These are phyloP conservation scores for Galagoides demidoff DNA, from an alignment of 2,797 vertebrate genomes.

Conservation along the genomic window DNA sequence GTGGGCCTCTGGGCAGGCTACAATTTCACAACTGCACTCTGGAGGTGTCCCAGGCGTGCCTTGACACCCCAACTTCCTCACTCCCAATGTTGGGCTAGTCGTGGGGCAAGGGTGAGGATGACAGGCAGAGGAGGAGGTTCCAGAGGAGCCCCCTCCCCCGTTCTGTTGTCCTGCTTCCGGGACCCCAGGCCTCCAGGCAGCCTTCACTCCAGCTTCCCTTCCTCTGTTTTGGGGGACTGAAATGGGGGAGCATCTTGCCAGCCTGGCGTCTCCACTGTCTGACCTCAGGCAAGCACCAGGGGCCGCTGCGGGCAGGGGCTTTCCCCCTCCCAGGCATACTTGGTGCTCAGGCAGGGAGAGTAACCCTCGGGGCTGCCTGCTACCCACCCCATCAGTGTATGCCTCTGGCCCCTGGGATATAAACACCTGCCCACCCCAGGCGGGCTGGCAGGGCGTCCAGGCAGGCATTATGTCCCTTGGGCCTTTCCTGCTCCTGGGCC, in stretches of 20 bases:
- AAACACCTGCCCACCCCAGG: accelerated
- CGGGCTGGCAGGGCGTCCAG: neutral
- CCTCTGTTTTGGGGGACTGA: neutral
- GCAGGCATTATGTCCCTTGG: neutral
- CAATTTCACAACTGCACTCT: neutral
- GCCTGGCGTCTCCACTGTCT: neutral
- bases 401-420: too few relatives aligned
- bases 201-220: neutral
- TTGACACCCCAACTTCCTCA: neutral
- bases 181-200: neutral
- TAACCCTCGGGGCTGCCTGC: neutral
- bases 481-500: neutral
- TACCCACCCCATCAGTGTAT: neutral
- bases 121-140: neutral
- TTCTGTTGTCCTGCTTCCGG: neutral
- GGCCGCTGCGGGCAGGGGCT: neutral
- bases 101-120: neutral
- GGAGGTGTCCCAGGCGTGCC: neutral
- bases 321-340: neutral
- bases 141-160: neutral
- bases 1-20: neutral
- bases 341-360: neutral
- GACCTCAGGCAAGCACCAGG: neutral
- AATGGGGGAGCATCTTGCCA: neutral
- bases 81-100: neutral